Base-by-base conservation (phyloP, 2,888 invertebrate genomes). In the Platynereis dumerilii region DNA sequence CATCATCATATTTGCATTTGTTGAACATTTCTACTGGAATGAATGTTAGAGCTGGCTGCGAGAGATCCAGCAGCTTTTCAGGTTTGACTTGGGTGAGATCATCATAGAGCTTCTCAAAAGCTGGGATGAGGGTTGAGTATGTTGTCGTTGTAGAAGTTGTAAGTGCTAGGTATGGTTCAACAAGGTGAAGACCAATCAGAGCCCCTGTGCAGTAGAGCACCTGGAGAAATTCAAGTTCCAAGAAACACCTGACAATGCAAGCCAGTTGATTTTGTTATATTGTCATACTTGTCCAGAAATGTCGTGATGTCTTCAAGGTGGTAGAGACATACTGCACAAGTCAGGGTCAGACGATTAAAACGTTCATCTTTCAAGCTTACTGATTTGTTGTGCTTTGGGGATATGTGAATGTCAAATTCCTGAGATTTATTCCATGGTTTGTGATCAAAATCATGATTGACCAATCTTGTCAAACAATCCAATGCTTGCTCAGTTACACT, bases 211-310 rank as follows among this genome's bases (percentile, higher is more conserved):
- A 57, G 39, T 58, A 48, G 48, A 58, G 24, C 15, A 59, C 34
- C 27, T 64, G 57, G n/a, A 58, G 42, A 48, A 58, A 29, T 28
- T 64, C 64, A 20, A 64, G 48, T 20, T 64, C 57, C 28, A 52
- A 24, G 39, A 64, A 64, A 34, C 58, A 58, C 48, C 58, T 28
- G 22, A 64, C 52, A 22, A 58, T 58, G 52, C 64, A 64, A n/a
- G 52, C 45, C 22, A 64, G 42, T 52, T 64, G 58, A 52, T 64
- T 64, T n/a, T n/a, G 45, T 63, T 26, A 63, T 58, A 29, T 64
- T 57, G 15, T 64, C 64, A 52, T 48, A 58, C 1, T 63, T 57
- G 56, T 56, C 27, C 20, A 57, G 27, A 55, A 56, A 62, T 2
- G 55, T 29, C 3, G 56, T 20, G 17, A 62, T 24, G 24, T 62